Percentiles rank a stretch among this genome's conserved stretches.
Conservation (phyloP, 2,888 invertebrate genomes). For the Nyleta sp. region DNA sequence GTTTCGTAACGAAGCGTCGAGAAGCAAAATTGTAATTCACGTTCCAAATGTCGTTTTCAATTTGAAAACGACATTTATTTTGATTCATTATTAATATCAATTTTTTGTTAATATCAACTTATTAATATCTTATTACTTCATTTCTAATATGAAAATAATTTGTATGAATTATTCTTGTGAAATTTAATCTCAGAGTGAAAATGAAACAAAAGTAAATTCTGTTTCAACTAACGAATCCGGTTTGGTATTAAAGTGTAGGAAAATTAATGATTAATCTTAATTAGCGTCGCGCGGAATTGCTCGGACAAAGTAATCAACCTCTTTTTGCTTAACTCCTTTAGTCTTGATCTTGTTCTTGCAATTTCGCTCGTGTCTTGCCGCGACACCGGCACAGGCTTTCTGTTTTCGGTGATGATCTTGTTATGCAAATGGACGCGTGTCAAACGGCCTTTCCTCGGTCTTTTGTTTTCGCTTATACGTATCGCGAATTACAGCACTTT, state of each 20-base stretch:
- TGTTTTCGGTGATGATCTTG: slow-evolving; percentile 39
- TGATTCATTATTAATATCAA: too few relatives aligned
- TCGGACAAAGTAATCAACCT: neutral
- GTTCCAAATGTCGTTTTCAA: too few relatives aligned
- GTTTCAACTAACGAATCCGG: neutral
- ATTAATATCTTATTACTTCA: too few relatives aligned
- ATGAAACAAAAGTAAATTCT: too few relatives aligned
- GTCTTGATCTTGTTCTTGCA: slow-evolving; percentile 3
- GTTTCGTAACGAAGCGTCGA: too few relatives aligned
- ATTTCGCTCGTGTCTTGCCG: slow-evolving; percentile 1
- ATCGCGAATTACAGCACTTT: slow-evolving; percentile 44
- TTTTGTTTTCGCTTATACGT: slow-evolving; percentile 35
- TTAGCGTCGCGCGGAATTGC: neutral
- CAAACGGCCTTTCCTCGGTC: slow-evolving; percentile 24
- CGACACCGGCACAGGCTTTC: slow-evolving; percentile 6
- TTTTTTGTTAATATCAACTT: too few relatives aligned
- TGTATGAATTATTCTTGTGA: too few relatives aligned
- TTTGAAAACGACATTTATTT: too few relatives aligned
- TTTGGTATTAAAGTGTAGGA: neutral
- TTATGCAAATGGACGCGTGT: slow-evolving; percentile 45
- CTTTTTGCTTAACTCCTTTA: neutral
- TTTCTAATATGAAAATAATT: too few relatives aligned
- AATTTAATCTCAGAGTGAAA: too few relatives aligned
- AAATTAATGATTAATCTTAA: slow-evolving; percentile 4
- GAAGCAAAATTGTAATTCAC: too few relatives aligned